Conservation (phyloP, 37 sponge, comb jelly and placozoan genomes). For the Spongilla lacustris region DNA sequence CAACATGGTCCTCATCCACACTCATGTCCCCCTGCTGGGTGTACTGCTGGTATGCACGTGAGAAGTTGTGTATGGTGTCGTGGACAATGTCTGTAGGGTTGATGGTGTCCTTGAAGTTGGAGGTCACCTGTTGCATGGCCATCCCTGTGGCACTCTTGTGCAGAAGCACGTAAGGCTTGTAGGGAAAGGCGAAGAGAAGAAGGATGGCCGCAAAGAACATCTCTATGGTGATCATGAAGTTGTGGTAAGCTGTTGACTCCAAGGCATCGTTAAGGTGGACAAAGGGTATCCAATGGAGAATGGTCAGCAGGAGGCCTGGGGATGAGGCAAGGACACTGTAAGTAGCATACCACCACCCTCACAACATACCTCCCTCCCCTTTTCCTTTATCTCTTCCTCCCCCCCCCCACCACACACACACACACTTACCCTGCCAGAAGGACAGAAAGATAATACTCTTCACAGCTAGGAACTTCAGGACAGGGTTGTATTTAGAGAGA, state of each 20-base stretch:
- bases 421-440: slow-evolving; percentile 95
- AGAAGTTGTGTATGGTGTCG: slow-evolving; percentile 98
- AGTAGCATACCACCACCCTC: not conserved
- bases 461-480: slow-evolving; percentile 95
- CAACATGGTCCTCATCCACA: slow-evolving; percentile 38
- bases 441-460: slow-evolving; percentile 92
- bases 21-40: slow-evolving; percentile 77
- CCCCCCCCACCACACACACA: too few relatives aligned
- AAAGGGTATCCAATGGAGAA: slow-evolving; percentile 64
- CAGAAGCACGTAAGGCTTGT: slow-evolving; percentile 74
- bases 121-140: slow-evolving; percentile 76
- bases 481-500: slow-evolving; percentile 84
- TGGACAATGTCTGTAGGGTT: slow-evolving; percentile 95
- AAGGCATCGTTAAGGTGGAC: slow-evolving; percentile 41
- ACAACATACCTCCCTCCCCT: not conserved
- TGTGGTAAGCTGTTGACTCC: slow-evolving; percentile 80
- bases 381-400: not conserved
- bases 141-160: slow-evolving; percentile 71
- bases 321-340: not conserved
- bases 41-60: slow-evolving; percentile 91
- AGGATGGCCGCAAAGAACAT: slow-evolving; percentile 94
- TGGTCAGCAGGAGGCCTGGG: slow-evolving; percentile 84
- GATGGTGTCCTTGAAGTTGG: slow-evolving; percentile 87
- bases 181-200: slow-evolving; percentile 88
- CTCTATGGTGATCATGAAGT: slow-evolving; percentile 96